Base-by-base conservation (phyloP, 2,797 vertebrate genomes). In the Staurois parvus region DNA sequence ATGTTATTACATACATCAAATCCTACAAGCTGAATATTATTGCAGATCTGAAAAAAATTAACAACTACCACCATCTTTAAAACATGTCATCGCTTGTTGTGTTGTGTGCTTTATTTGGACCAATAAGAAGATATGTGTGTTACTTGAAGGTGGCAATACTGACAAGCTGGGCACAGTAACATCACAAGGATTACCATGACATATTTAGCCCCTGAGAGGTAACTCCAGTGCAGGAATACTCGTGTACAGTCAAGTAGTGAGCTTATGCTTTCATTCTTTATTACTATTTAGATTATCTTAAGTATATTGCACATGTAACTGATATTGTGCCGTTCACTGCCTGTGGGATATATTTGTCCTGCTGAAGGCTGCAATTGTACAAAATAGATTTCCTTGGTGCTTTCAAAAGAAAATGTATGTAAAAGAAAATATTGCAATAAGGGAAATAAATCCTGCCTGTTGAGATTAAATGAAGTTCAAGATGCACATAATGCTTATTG, bases 401-500 rank as follows among this genome's bases (percentile, higher is more conserved):
- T 59, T 72, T 59, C 13, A 34, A 81, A 72, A 48, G n/a, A n/a
- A 21, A 30, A 30, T 12, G 12, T 68, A 21, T 68, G 28, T 68
- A 66, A 69, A 66, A 67, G 64, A n/a, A 69, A 80, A 34, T 32
- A 81, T 19, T 81, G 59, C 34, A 40, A 81, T 40, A 52, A 24
- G 59, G 59, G 59, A 64, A 62, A 62, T 62, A 5, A 24, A 24
- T 62, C n/a, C n/a, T 62, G 24, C 59, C 45, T 48, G 45, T 48
- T 48, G 13, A 48, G 12, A 48, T 48, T 15, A 48, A 48, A 48
- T 48, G n/a, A 62, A 64, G 24, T 64, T 64, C 59, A 64, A 64
- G n/a, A n/a, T n/a, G 59, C 59, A 64, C 59, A 64, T n/a, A 64
- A 64, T 26, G 59, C 24, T n/a, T 64, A 64, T 64, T 24, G 59